Conservation (phyloP, 1,140 invertebrate species). For the Leptestheria dahalacensis region DNA sequence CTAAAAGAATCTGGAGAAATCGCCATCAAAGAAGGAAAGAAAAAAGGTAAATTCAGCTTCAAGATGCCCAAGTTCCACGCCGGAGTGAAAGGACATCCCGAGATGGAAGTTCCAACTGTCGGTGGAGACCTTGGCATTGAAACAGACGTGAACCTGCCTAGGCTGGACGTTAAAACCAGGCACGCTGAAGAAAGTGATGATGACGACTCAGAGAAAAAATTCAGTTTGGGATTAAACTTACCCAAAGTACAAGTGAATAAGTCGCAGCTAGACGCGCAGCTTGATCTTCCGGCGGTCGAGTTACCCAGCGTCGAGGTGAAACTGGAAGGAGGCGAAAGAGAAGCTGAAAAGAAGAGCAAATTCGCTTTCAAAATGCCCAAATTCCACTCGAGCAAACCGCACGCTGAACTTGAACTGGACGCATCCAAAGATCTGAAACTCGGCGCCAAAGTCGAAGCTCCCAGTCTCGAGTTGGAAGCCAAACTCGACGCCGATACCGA, state of each 20-base stretch:
- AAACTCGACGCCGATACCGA: background rate
- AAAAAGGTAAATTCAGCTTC: slow-evolving; percentile 8
- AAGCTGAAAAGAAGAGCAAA: slow-evolving; percentile 10
- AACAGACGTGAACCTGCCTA: background rate
- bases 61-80: slow-evolving; percentile 8
- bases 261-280: background rate
- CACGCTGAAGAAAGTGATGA: background rate
- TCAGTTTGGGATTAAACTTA: background rate
- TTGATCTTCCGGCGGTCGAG: background rate
- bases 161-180: background rate
- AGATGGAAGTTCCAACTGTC: background rate
- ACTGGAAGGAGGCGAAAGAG: background rate
- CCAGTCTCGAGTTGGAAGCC: background rate
- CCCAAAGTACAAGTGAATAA: background rate
- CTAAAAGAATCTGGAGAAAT: background rate
- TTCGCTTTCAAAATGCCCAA: slow-evolving; percentile 13
- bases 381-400: background rate
- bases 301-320: background rate
- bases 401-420: background rate
- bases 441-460: background rate
- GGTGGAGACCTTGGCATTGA: background rate
- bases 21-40: slow-evolving; percentile 1
- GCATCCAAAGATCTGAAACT: background rate
- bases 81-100: background rate
- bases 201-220: background rate